A percentile compares a stretch with the other conserved stretches of the same genome.
Evolutionary conservation across 2,888 invertebrate species (phyloP).

Genomic region (Apodemia hepburni): DNA sequence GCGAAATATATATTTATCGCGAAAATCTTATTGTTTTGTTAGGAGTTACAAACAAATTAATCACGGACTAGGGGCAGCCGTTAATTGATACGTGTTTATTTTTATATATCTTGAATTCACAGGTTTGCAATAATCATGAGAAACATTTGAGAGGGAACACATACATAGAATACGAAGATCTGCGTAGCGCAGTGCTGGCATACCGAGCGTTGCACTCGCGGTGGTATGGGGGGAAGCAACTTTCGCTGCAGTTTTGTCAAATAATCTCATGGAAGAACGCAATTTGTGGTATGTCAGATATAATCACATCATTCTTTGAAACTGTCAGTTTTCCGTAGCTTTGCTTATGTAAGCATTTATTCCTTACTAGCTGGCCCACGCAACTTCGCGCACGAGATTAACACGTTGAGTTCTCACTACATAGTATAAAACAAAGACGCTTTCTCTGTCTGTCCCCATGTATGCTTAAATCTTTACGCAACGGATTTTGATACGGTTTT

Average conservation of each 20-base stretch:
- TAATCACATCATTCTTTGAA: neutral
- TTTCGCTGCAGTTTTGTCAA: slow-evolving; percentile 89
- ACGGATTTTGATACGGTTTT: too few relatives aligned
- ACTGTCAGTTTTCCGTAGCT: neutral
- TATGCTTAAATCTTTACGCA: too few relatives aligned
- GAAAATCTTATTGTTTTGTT: neutral
- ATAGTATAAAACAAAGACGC: too few relatives aligned
- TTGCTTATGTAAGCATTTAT: too few relatives aligned
- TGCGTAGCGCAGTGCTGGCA: slow-evolving; percentile 85
- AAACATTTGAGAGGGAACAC: slow-evolving; percentile 94
- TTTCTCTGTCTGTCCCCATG: too few relatives aligned
- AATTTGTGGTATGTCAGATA: slow-evolving; percentile 85
- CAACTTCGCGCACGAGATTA: neutral
- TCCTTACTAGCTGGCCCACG: too few relatives aligned
- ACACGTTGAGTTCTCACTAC: too few relatives aligned
- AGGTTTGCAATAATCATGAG: slow-evolving; percentile 90
- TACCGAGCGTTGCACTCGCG: slow-evolving; percentile 89
- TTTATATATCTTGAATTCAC: slow-evolving; percentile 15
- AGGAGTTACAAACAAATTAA: neutral
- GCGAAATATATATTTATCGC: too few relatives aligned
- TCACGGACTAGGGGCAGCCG: too few relatives aligned
- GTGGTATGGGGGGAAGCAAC: slow-evolving; percentile 92
- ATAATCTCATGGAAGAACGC: slow-evolving; percentile 92
- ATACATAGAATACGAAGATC: slow-evolving; percentile 87
- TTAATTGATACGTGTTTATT: too few relatives aligned